These are phyloP conservation scores for Naja naja DNA, from an alignment of 2,113 vertebrate genomes.

Conservation along the genomic window DNA sequence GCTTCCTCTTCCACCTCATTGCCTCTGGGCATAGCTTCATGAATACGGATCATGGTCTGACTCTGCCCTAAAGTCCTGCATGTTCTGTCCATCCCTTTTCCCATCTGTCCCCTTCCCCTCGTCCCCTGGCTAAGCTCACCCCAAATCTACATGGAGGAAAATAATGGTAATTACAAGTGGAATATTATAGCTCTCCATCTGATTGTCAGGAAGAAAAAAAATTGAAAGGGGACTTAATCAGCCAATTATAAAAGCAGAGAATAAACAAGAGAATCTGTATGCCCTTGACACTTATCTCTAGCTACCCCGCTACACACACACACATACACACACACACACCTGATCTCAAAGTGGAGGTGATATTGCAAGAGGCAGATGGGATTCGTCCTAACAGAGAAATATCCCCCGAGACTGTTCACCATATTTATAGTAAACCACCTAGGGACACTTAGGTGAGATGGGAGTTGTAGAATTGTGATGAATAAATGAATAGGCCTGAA, in stretches of 20 bases:
- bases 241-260: constrained; percentile 64
- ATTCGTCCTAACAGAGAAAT: neutral
- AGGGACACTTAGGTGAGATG: neutral
- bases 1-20: neutral
- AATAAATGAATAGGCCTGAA: neutral
- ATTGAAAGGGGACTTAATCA: constrained; percentile 69
- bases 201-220: constrained; percentile 55
- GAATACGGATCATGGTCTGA: constrained; percentile 11
- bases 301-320: neutral
- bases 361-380: neutral
- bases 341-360: too few relatives aligned
- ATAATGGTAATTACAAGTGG: constrained; percentile 72
- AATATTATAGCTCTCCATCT: constrained; percentile 63
- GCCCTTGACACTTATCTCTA: neutral
- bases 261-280: constrained; percentile 53
- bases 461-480: neutral
- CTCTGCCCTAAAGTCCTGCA: constrained; percentile 15
- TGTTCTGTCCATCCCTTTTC: neutral
- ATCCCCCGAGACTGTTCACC: neutral
- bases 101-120: neutral
- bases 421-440: neutral
- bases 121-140: constrained; percentile 56
- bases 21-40: constrained; percentile 44
- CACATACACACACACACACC: too few relatives aligned
- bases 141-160: constrained; percentile 53